Evolutionary conservation across 2,797 vertebrate species (phyloP), one percentile per base, ranked within the genome.

Genomic region (Sebastes dallii): DNA sequence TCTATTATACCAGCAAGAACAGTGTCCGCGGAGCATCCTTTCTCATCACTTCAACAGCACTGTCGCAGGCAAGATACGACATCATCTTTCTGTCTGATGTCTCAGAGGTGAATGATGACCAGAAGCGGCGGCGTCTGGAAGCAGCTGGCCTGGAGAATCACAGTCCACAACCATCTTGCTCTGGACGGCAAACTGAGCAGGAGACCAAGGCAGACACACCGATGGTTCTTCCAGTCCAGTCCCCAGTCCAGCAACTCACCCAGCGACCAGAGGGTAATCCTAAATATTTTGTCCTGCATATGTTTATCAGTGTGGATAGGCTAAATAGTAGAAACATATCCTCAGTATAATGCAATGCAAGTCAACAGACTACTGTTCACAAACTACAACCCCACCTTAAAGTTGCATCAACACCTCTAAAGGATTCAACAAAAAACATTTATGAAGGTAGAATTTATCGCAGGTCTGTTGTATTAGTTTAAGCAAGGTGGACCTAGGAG

Each of bases 151-250:
- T 76, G 58, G 95, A 96, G 82, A 96, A 96, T 75, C 54, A 68
- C 0, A 91, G 86, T 61, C 95, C 95, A 1, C 32, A 56, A 62
- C 64, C 81, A 0, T 77, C 68, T 1, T 86, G 86, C 9, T 92
- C 93, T 30, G 70, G 75, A 24, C 77, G 87, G 3, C 30, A 10
- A 1, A 54, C 69, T 4, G 95, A 94, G 72, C 77, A 77, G 1
- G 81, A 89, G 32, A 29, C 83, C 6, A 95, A 95, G 69, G 90
- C 93, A 1, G 96, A 96, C 86, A 95, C 95, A 0, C 95, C 94
- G 0, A 92, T 94, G 14, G 78, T 95, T 55, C 76, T 86, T 0
- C 95, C 95, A 0, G 73, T 95, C 52, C 91, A 61, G 5, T 94
- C 91, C n/a, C 67, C 93, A 66, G 87, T 96, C 59, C 92, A 94